phyloP scores from a whole-genome alignment of 2,113 vertebrate genomes.

The Bambusicola thoracicus region DNA sequence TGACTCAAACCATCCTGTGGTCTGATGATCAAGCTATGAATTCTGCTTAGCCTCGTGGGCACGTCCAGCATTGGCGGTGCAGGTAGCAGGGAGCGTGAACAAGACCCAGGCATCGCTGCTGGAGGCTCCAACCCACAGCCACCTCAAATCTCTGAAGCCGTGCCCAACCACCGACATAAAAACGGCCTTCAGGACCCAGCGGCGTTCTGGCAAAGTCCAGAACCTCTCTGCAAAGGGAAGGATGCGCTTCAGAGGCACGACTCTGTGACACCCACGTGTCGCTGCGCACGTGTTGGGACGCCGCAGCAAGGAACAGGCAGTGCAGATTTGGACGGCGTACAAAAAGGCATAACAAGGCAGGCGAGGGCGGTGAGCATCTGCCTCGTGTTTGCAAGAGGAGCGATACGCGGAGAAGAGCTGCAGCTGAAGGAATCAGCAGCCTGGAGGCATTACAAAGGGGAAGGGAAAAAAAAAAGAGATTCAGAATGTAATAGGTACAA shows the following conservation, averaged over 20 bases:
- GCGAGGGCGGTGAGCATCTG: neutral
- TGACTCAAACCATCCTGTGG: no score
- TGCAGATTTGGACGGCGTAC: fast-evolving
- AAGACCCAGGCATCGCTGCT: no score
- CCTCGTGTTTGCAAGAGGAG: neutral
- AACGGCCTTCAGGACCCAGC: fast-evolving
- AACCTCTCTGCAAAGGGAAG: neutral
- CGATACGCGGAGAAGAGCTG: neutral
- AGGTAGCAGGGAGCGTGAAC: no score
- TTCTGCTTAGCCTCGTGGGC: no score
- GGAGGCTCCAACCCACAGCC: neutral
- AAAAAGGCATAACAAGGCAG: neutral
- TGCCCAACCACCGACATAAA: no score
- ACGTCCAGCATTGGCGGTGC: no score
- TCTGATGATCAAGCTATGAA: no score
- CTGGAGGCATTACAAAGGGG: neutral
- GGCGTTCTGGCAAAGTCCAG: fast-evolving
- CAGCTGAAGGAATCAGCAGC: neutral
- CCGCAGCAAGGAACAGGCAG: fast-evolving
- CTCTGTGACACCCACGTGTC: fast-evolving
- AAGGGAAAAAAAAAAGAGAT: neutral
- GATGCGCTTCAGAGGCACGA: fast-evolving
- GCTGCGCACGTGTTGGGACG: fast-evolving
- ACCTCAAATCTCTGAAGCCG: fast-evolving
- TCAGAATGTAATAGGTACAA: neutral